phyloP scores from a whole-genome alignment of 2,797 vertebrate genomes.

The Pangasius mekongensis region DNA sequence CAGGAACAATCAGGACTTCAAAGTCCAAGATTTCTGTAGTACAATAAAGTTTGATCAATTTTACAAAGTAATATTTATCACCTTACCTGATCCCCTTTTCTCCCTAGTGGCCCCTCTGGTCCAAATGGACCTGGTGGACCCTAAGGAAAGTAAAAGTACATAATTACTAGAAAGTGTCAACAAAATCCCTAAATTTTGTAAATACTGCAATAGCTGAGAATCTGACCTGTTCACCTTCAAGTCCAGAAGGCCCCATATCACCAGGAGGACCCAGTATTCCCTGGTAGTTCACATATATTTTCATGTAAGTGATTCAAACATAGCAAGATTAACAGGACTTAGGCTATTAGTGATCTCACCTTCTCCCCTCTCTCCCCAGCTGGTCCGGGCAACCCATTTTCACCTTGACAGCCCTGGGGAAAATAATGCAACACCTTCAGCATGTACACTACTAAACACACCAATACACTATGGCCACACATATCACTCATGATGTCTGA shows the following conservation, averaged over 20 bases:
- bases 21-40: not conserved
- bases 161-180: not conserved
- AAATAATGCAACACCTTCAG: conserved; percentile 19
- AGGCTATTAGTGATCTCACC: conserved; percentile 67
- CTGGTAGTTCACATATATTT: conserved; percentile 62
- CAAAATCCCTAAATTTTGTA: not conserved
- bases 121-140: conserved; percentile 75
- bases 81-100: conserved; percentile 84
- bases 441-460: not conserved
- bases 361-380: conserved; percentile 78
- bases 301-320: conserved; percentile 11
- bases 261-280: conserved; percentile 76
- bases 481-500: not conserved
- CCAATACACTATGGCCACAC: not conserved
- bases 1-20: not conserved
- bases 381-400: conserved; percentile 71
- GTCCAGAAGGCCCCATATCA: conserved; percentile 72
- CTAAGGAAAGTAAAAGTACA: conserved; percentile 62
- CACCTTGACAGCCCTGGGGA: conserved; percentile 73
- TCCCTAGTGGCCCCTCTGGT: conserved; percentile 74
- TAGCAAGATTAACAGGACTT: conserved; percentile 6
- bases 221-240: conserved; percentile 84
- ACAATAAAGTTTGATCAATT: not conserved
- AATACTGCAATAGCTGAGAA: not conserved
- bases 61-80: conserved; percentile 10